Evolutionary conservation across 64 coral and sea anemone genomes (phyloP).

Genomic region (Acropora yongei): DNA sequence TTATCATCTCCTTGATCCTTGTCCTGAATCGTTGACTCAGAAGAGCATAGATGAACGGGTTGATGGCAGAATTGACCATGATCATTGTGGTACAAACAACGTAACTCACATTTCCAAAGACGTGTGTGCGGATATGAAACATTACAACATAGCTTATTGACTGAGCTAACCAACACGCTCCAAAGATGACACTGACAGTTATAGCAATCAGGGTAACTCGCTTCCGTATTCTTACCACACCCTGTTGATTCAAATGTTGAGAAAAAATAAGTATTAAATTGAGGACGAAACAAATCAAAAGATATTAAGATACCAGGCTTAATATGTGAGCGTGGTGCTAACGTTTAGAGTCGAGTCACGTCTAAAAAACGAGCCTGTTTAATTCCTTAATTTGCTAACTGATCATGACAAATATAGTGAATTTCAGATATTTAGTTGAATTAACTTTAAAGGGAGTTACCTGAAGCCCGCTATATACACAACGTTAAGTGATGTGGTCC

Average conservation of each 20-base stretch:
- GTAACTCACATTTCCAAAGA: background rate
- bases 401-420: too few species aligned
- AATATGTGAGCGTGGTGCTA: too few species aligned
- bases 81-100: background rate
- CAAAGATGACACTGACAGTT: slow-evolving; percentile 25
- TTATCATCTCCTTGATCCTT: background rate
- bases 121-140: background rate
- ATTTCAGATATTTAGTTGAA: too few species aligned
- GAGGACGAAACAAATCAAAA: too few species aligned
- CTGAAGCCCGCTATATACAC: too few species aligned
- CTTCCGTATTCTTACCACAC: background rate
- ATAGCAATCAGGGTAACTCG: background rate
- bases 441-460: too few species aligned
- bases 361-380: too few species aligned
- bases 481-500: too few species aligned
- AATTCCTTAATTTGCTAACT: too few species aligned
- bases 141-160: background rate
- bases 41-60: slow-evolving; percentile 18
- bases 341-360: too few species aligned
- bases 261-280: background rate
- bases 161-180: slow-evolving; percentile 7
- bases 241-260: background rate
- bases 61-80: slow-evolving; percentile 18
- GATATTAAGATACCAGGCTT: too few species aligned
- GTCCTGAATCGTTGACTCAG: background rate